A percentile compares a stretch with the other conserved stretches of the same genome.
phyloP scores from a whole-genome alignment of 2,888 invertebrate genomes.

The Asteroscopus sphinx region DNA sequence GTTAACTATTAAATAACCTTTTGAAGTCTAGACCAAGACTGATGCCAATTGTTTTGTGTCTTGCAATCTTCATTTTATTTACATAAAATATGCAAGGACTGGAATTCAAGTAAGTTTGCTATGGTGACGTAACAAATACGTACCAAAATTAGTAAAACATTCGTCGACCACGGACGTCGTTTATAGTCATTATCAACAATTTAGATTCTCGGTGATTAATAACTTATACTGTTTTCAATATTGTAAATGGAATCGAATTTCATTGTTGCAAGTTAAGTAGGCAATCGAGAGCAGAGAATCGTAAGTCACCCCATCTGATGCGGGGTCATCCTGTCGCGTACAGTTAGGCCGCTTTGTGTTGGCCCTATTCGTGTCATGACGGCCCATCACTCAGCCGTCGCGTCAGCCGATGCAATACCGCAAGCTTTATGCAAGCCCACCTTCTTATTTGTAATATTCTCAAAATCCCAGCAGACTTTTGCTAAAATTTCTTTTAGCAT shows the following conservation, averaged over 20 bases:
- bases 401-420: conserved; percentile 68
- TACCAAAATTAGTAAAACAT: conserved; percentile 83
- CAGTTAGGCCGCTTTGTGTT: conserved; percentile 81
- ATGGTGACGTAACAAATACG: conserved; percentile 80
- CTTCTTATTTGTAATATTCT: conserved; percentile 56
- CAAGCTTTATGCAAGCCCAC: conserved; percentile 71
- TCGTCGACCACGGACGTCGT: conserved; percentile 78
- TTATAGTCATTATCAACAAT: conserved; percentile 80
- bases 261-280: conserved; percentile 64
- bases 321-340: conserved; percentile 80
- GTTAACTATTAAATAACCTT: conserved; percentile 52
- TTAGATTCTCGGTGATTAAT: conserved; percentile 79
- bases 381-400: conserved; percentile 74
- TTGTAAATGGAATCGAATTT: conserved; percentile 57
- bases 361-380: conserved; percentile 80
- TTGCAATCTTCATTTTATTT: conserved; percentile 79
- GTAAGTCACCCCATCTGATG: conserved; percentile 75
- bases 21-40: conserved; percentile 68
- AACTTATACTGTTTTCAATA: conserved; percentile 71
- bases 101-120: conserved; percentile 78
- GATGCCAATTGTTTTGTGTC: conserved; percentile 72
- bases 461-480: conserved; percentile 44
- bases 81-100: conserved; percentile 82
- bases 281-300: conserved; percentile 63
- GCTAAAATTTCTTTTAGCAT: conserved; percentile 46